Percentiles rank a stretch among this genome's conserved stretches.
These are phyloP conservation scores for Pristis pectinata DNA, from an alignment of 2,797 vertebrate species.

Conservation along the genomic window DNA sequence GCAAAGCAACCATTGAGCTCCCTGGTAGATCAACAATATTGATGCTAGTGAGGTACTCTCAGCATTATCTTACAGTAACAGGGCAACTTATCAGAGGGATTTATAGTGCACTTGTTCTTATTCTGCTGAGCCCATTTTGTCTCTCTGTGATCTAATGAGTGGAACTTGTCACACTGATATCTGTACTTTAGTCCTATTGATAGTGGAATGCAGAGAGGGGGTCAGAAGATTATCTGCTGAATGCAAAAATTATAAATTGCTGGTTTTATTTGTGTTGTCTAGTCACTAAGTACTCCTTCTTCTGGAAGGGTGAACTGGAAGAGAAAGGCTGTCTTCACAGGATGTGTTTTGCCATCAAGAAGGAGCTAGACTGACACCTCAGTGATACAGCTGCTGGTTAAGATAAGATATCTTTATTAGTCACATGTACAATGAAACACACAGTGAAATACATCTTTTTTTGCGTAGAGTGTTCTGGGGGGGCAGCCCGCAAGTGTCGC, in stretches of 20 bases:
- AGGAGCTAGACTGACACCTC: too few species aligned
- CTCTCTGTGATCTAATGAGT: neutral
- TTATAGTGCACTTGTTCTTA: neutral
- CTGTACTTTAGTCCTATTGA: neutral
- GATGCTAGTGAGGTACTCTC: neutral
- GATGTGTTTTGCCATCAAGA: too few species aligned
- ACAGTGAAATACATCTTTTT: too few species aligned
- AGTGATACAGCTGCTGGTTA: too few species aligned
- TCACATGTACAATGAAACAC: too few species aligned
- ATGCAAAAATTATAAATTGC: neutral
- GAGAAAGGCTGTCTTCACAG: too few species aligned
- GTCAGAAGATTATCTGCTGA: neutral
- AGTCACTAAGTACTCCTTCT: too few species aligned
- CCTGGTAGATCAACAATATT: neutral
- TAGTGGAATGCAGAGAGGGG: too few species aligned
- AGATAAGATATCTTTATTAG: too few species aligned
- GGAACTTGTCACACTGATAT: neutral
- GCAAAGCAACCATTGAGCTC: neutral
- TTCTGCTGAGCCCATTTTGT: slow-evolving; percentile 1
- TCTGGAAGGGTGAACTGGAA: too few species aligned
- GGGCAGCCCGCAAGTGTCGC: too few species aligned
- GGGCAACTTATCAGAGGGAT: slow-evolving; percentile 2
- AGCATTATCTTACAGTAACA: neutral
- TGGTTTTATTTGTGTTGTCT: neutral
- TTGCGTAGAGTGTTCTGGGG: too few species aligned